Evolutionary conservation across 2,113 vertebrate species (phyloP).

Genomic region (Tychaedon coryphoeus): DNA sequence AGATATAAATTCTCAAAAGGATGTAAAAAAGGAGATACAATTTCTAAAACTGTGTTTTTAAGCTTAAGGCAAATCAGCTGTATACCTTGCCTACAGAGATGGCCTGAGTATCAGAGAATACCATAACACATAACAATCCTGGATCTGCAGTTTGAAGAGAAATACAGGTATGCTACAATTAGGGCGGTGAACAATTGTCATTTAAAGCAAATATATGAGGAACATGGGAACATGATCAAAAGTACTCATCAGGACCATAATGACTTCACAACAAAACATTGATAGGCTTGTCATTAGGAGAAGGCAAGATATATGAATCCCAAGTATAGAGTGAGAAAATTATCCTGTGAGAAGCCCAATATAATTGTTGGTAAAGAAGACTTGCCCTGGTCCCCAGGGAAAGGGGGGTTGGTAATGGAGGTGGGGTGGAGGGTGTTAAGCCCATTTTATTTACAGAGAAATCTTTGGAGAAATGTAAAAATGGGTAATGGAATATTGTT

Average conservation of each 20-base stretch:
- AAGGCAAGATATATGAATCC: neutral
- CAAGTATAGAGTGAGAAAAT: neutral
- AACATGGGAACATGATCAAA: neutral
- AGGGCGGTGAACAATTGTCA: neutral
- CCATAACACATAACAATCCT: neutral
- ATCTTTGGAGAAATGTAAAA: neutral
- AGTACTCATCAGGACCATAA: neutral
- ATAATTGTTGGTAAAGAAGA: neutral
- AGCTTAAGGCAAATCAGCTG: neutral
- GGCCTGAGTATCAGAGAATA: neutral
- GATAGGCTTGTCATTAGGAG: neutral
- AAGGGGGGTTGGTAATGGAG: neutral
- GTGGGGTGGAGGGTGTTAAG: neutral
- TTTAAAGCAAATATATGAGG: neutral
- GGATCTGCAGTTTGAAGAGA: neutral
- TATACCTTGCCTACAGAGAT: neutral
- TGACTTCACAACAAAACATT: neutral
- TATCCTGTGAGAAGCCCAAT: neutral
- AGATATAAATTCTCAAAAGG: neutral
- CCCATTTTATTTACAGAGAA: neutral
- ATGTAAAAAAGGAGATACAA: neutral
- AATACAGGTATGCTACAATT: neutral
- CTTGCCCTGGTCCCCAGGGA: rapidly evolving
- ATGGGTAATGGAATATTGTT: neutral
- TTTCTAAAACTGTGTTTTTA: neutral